These are phyloP conservation scores for Pseudachorutes palmiensis DNA, from an alignment of 1,140 invertebrate species.

Conservation along the genomic window DNA sequence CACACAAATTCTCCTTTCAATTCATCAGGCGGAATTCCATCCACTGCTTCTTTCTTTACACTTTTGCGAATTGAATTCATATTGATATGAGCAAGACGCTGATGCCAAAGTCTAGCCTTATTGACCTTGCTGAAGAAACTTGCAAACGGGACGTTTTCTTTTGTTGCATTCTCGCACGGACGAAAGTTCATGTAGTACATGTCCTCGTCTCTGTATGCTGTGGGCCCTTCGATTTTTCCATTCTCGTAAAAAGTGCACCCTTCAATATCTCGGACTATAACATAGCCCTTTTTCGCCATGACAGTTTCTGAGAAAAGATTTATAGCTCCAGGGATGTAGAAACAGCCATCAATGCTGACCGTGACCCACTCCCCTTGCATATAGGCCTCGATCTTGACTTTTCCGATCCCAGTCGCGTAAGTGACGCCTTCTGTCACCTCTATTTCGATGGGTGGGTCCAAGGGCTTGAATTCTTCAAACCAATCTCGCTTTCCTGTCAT, in stretches of 20 bases:
- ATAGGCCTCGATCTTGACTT: background rate
- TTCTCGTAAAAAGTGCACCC: background rate
- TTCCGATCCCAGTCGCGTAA: conserved; percentile 12
- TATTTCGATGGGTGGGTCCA: background rate
- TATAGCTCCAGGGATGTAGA: conserved; percentile 18
- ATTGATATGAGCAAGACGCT: conserved; percentile 18
- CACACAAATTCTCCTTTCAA: conserved; percentile 27
- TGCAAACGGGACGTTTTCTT: background rate
- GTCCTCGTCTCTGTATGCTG: background rate
- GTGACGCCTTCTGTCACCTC: background rate
- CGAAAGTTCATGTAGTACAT: conserved; percentile 20
- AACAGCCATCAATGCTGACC: background rate
- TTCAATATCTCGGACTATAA: background rate
- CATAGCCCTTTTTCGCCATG: conserved; percentile 24
- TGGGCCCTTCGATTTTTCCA: background rate
- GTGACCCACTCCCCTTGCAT: conserved; percentile 2
- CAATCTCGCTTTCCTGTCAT: background rate
- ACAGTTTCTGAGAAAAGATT: conserved; percentile 31
- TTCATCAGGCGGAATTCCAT: conserved; percentile 1
- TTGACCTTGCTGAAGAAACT: background rate
- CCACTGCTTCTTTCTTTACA: conserved; percentile 14
- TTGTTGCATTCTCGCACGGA: background rate
- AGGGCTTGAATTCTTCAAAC: background rate
- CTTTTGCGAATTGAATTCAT: conserved; percentile 11
- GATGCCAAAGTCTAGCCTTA: conserved; percentile 12